Base-by-base conservation (phyloP, 2,888 invertebrate species). In the Leptopilina syphax region DNA sequence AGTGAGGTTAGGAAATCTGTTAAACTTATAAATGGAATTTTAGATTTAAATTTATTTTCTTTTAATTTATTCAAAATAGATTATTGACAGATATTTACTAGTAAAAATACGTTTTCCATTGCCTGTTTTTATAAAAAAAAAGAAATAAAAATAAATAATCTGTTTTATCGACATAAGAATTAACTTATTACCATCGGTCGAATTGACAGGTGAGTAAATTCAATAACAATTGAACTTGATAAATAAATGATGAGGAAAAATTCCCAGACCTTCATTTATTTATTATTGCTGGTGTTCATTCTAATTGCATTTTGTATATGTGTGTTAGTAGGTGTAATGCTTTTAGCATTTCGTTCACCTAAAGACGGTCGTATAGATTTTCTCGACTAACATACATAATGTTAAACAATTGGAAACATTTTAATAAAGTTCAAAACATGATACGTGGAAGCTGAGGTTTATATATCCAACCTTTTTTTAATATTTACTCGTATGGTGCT, bases 361-460 rank as follows among this genome's bases (percentile, higher is more conserved):
- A 66, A 41, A 66, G 41, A n/a, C 7, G 10, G 18, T 12, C 57
- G 12, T 57, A 57, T 57, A 60, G 60, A 63, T 63, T 63, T 63
- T 63, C 63, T 67, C 44, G 41, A 67, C 18, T 44, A n/a, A 13
- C 10, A n/a, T 12, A 67, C n/a, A n/a, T 44, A 18, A n/a, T 63
- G 8, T 47, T 18, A 9, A 18, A 24, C 8, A 44, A 44, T 18
- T 47, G 47, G 10, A 41, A 66, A 68, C 47, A 5, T 68, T 47
- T 50, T 50, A 67, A 47, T 67, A 47, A 18, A 44, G 8, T 18
- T 47, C 68, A 76, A 77, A 80, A 76, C 78, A 81, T 86, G 84
- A 84, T 83, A 82, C 82, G 83, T 83, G 83, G 82, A 85, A 84
- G 84, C 77, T 81, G 73, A 79, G 54, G 78, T 76, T 10, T 12